phyloP scores from a whole-genome alignment of 1,140 invertebrate genomes.

The Belonocnema kinseyi region DNA sequence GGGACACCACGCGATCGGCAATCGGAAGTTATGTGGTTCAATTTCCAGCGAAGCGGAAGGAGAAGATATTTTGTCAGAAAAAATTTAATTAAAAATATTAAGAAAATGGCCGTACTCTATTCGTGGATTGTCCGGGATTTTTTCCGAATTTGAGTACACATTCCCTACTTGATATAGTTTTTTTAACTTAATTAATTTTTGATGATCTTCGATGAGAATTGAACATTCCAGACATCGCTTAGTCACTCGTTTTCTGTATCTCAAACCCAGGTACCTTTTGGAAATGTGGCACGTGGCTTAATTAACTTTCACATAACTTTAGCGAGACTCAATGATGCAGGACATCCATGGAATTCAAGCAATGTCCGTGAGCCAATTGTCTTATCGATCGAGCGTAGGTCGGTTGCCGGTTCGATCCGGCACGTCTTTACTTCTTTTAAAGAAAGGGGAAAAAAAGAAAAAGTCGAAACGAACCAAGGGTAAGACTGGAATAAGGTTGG shows the following conservation, averaged over 20 bases:
- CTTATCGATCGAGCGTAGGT: constrained; percentile 49
- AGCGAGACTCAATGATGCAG: constrained; percentile 31
- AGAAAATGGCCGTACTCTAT: too few species aligned
- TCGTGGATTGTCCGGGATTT: too few species aligned
- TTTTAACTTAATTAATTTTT: too few species aligned
- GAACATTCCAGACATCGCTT: constrained; percentile 13
- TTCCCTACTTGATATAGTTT: too few species aligned
- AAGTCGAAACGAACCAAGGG: constrained; percentile 16
- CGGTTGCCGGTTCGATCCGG: constrained; percentile 27
- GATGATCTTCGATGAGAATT: not conserved
- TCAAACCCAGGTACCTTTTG: not conserved
- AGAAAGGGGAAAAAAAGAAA: not conserved
- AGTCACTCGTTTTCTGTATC: not conserved
- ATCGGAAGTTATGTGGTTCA: too few species aligned
- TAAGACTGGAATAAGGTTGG: not conserved
- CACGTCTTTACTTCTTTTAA: not conserved
- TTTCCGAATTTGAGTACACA: too few species aligned
- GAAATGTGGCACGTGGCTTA: constrained; percentile 24
- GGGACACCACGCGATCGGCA: too few species aligned
- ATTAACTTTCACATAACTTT: constrained; percentile 38
- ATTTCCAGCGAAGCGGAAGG: too few species aligned
- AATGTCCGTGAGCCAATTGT: constrained; percentile 41
- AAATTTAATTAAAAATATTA: too few species aligned
- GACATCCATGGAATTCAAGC: constrained; percentile 50
- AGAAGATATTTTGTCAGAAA: too few species aligned